Evolutionary conservation across 1,140 invertebrate species (phyloP), one percentile per base, ranked within the genome.

Genomic region (Chrysoperla carnea): DNA sequence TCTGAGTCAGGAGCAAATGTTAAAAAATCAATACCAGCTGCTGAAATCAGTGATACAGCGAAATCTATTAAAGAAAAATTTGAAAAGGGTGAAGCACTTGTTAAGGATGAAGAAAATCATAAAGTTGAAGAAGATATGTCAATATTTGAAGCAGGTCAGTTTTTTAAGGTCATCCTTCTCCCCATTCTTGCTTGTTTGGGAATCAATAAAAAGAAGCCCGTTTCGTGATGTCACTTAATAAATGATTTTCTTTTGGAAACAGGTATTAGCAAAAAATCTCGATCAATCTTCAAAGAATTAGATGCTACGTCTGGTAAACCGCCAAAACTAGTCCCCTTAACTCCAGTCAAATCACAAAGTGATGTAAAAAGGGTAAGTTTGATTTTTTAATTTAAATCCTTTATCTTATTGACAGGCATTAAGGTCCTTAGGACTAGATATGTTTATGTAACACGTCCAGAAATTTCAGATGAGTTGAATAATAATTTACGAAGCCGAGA

Each of bases 241-340:
- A n/a, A n/a, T 23, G 5, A 23, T 23, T 23, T 23, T 23, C 17
- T 23, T n/a, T 23, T 23, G 17, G 17, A 47, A 44, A 5, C 56
- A 86, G 86, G 77, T 50, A 85, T 89, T 42, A 83, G 83, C 43
- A 84, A 85, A 60, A 82, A 86, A 55, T 89, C 86, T 0, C 73
- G 87, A 13, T 83, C 76, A 29, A 68, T 90, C 37, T 92, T 91
- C 58, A 63, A 86, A 61, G 78, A 91, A 63, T 59, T 93, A 46
- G 87, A 92, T 55, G 83, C 84, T 4, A 66, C 73, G 56, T 55
- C 60, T 12, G 53, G 52, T 8, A 68, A 68, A 53, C 53, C 59
- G 12, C 53, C 58, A 11, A 48, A 55, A 42, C 57, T 63, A 44
- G 52, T 62, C 1, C 65, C 68, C 6, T 47, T 60, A 6, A 61